Conservation (phyloP, 2,797 vertebrate genomes). For the Gallinago nigripennis region DNA sequence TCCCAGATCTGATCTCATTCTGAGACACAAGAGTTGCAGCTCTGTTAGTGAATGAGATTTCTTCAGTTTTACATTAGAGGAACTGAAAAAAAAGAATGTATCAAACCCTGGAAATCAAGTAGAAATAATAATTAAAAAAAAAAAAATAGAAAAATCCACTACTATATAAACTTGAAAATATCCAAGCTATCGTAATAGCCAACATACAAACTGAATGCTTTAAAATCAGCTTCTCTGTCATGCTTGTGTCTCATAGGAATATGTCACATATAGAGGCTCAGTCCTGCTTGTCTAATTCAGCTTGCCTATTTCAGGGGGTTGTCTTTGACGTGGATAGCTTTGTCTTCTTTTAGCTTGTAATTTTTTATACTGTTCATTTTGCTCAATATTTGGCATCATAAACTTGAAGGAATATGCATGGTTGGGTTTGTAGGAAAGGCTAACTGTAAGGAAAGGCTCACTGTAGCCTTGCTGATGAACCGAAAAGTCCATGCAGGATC, state of each 20-base stretch:
- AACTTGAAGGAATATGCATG: background rate
- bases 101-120: background rate
- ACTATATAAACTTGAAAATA: background rate
- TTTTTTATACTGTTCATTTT: background rate
- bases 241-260: background rate
- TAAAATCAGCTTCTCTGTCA: background rate
- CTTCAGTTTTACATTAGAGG: background rate
- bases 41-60: background rate
- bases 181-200: rapidly evolving
- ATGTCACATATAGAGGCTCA: background rate
- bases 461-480: background rate
- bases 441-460: rapidly evolving
- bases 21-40: background rate
- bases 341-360: background rate
- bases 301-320: background rate
- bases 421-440: background rate
- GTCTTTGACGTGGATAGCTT: background rate
- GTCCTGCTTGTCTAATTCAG: background rate
- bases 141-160: rapidly evolving
- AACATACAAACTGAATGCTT: background rate
- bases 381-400: background rate
- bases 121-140: background rate
- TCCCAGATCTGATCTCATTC: background rate
- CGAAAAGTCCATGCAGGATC: rapidly evolving
- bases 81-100: background rate